Evolutionary conservation across 2,888 invertebrate genomes (phyloP).

Genomic region (Acanthosepion esculentum): DNA sequence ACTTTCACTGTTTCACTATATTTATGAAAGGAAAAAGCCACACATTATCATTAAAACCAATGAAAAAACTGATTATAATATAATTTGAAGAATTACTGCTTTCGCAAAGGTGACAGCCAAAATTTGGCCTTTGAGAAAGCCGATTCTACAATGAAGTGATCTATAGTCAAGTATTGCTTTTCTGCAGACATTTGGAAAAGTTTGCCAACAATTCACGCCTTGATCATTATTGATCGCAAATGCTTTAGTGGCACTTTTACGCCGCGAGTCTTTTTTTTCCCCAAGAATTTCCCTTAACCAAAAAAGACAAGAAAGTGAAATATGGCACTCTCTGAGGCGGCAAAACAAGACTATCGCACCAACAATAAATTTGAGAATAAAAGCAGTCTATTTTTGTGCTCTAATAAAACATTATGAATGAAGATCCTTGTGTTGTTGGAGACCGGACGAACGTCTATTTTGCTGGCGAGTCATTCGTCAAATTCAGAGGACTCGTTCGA

Average conservation of each 20-base stretch:
- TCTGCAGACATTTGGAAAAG: neutral
- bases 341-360: neutral
- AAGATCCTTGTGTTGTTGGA: neutral
- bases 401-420: conserved; percentile 18
- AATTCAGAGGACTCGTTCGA: neutral
- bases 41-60: neutral
- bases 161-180: neutral
- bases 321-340: neutral
- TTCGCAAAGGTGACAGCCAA: neutral
- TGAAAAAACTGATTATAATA: neutral
- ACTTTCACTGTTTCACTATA: too few relatives aligned
- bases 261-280: neutral
- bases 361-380: neutral
- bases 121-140: neutral
- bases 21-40: too few relatives aligned
- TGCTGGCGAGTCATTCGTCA: neutral
- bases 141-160: neutral
- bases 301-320: neutral
- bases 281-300: neutral
- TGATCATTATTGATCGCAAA: conserved; percentile 6
- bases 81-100: neutral
- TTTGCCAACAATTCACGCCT: neutral
- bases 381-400: neutral
- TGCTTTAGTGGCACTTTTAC: neutral
- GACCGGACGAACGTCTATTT: neutral